A percentile compares a stretch with the other conserved stretches of the same genome.
phyloP scores from a whole-genome alignment of 2,888 invertebrate genomes.

The Plusia festucae region DNA sequence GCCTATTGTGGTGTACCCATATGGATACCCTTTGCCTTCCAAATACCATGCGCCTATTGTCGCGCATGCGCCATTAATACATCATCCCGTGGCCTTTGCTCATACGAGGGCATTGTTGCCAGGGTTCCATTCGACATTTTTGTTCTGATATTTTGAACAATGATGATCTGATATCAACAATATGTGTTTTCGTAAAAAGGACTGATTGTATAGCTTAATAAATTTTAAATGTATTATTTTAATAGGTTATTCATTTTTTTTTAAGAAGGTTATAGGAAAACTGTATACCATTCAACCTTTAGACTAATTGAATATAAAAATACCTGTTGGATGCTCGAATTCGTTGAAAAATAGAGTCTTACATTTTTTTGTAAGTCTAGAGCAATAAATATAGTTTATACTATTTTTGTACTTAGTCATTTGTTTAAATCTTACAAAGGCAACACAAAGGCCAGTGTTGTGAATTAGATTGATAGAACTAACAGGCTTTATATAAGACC shows the following conservation, averaged over 20 bases:
- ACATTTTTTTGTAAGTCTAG: not conserved
- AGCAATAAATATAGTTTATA: too few relatives aligned
- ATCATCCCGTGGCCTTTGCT: slow-evolving; percentile 68
- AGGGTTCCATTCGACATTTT: slow-evolving; percentile 35
- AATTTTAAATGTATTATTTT: too few relatives aligned
- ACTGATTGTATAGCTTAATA: not conserved
- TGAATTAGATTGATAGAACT: not conserved
- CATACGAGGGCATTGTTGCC: slow-evolving; percentile 29
- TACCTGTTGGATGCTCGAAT: too few relatives aligned
- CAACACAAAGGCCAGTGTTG: not conserved
- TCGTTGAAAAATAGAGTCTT: too few relatives aligned
- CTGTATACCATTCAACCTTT: too few relatives aligned
- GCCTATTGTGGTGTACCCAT: slow-evolving; percentile 58
- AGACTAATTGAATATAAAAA: too few relatives aligned
- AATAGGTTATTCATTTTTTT: too few relatives aligned
- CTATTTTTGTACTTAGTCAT: not conserved
- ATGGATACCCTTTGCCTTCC: slow-evolving; percentile 46
- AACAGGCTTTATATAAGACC: not conserved
- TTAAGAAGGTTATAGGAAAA: not conserved
- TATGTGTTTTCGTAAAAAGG: not conserved
- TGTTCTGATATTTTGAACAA: slow-evolving; percentile 15
- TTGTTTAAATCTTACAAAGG: not conserved
- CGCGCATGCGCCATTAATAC: slow-evolving; percentile 69
- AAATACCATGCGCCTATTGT: slow-evolving; percentile 66
- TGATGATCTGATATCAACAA: not conserved